Conservation (phyloP, 2,797 vertebrate species). For the Xiphophorus birchmanni region DNA sequence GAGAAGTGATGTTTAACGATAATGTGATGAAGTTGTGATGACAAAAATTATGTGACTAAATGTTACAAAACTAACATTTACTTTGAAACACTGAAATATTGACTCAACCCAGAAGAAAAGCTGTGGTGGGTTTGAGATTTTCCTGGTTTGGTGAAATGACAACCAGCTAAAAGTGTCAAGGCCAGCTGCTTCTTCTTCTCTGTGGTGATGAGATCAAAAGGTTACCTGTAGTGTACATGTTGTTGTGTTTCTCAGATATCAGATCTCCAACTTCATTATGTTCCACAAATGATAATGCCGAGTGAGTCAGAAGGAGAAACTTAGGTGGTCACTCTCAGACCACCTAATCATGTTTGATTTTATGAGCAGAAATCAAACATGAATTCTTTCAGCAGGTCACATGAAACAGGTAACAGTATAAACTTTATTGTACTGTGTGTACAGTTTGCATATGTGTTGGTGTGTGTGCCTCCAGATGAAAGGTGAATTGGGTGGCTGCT, state of each 20-base stretch:
- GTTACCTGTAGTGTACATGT: background rate
- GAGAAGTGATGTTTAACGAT: background rate
- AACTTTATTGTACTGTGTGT: background rate
- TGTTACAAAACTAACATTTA: background rate
- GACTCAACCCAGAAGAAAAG: background rate
- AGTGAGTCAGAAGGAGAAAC: conserved; percentile 18
- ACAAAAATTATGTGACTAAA: background rate
- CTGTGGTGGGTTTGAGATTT: background rate
- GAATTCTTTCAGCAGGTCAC: conserved; percentile 33
- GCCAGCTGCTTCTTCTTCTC: background rate
- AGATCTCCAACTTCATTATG: background rate
- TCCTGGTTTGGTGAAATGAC: background rate
- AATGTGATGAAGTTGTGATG: background rate
- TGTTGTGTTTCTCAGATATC: background rate
- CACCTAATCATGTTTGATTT: background rate
- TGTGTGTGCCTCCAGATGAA: conserved; percentile 57
- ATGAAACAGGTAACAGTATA: background rate
- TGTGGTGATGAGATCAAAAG: background rate
- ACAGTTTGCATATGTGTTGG: conserved; percentile 10
- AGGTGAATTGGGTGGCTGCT: conserved; percentile 82
- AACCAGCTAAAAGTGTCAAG: background rate
- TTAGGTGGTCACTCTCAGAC: too few species aligned
- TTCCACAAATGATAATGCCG: conserved; percentile 3
- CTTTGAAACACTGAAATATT: background rate
- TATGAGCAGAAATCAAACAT: background rate